Conservation (phyloP, 1,140 invertebrate genomes). For the Macrosteles quadrilineatus region DNA sequence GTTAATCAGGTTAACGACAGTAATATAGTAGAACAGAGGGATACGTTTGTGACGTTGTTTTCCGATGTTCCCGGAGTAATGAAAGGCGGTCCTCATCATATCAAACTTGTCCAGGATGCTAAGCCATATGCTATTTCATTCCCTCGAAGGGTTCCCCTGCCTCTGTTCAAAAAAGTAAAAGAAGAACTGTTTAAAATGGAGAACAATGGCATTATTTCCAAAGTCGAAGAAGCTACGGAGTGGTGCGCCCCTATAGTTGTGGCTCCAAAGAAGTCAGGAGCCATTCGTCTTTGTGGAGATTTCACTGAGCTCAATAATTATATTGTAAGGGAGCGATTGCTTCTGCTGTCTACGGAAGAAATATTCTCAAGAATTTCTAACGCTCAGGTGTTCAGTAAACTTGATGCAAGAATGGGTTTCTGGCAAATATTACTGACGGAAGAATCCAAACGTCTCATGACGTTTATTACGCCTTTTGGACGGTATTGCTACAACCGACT, state of each 20-base stretch:
- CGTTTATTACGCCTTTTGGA: constrained; percentile 23
- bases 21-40: neutral
- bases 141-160: neutral
- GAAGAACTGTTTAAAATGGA: neutral
- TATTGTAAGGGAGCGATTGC: neutral
- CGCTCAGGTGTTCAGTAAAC: neutral
- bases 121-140: neutral
- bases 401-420: constrained; percentile 8
- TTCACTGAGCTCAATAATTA: constrained; percentile 3
- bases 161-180: neutral
- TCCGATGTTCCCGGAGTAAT: neutral
- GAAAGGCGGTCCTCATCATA: neutral
- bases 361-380: neutral
- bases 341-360: too few relatives aligned
- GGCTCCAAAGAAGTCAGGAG: neutral
- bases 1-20: neutral
- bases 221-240: constrained; percentile 4
- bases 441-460: neutral
- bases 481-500: constrained; percentile 8
- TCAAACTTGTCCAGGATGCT: neutral
- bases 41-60: neutral
- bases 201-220: neutral
- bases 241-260: neutral
- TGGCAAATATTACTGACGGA: neutral
- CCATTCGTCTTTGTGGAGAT: constrained; percentile 1